A percentile compares a stretch with the other conserved stretches of the same genome.
phyloP scores from a whole-genome alignment of 2,797 vertebrate species.

The Poeciliopsis presidionis region DNA sequence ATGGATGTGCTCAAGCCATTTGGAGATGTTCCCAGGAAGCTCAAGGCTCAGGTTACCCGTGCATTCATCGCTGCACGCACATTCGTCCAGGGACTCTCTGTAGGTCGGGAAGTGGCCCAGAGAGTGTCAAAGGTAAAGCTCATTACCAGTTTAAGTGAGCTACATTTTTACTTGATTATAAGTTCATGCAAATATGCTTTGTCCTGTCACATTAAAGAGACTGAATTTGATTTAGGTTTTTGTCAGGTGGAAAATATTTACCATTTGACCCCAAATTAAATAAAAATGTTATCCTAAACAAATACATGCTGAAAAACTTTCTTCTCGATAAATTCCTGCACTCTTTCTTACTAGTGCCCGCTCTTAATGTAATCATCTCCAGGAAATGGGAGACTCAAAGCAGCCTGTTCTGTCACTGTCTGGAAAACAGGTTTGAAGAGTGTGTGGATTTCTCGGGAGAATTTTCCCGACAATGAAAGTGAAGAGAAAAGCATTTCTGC shows the following conservation, averaged over 20 bases:
- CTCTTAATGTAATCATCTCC: slow-evolving; percentile 40
- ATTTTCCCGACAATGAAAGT: slow-evolving; percentile 38
- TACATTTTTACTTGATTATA: slow-evolving; percentile 1
- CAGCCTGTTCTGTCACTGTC: slow-evolving; percentile 31
- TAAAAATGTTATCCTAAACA: slow-evolving; percentile 13
- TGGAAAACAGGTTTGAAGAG: slow-evolving; percentile 31
- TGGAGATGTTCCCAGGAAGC: slow-evolving; percentile 94
- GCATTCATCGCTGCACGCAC: slow-evolving; percentile 95
- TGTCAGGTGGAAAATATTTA: slow-evolving; percentile 6
- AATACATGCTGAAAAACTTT: slow-evolving; percentile 22
- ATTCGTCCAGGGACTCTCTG: slow-evolving; percentile 95
- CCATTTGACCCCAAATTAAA: slow-evolving; percentile 17
- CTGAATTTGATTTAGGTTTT: slow-evolving; percentile 5
- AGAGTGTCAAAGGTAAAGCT: slow-evolving; percentile 93
- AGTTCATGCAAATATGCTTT: slow-evolving; percentile 3
- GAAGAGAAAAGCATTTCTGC: slow-evolving; percentile 29
- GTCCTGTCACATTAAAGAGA: background rate
- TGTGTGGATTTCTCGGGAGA: slow-evolving; percentile 37
- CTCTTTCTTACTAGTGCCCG: slow-evolving; percentile 32
- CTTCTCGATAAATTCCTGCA: slow-evolving; percentile 15
- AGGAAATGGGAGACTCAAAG: slow-evolving; percentile 38
- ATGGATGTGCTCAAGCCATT: slow-evolving; percentile 97
- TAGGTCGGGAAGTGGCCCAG: slow-evolving; percentile 95
- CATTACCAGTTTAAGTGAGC: slow-evolving; percentile 10
- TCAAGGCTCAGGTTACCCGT: slow-evolving; percentile 94